A percentile compares a stretch with the other conserved stretches of the same genome.
phyloP scores from a whole-genome alignment of 2,113 vertebrate species.

The Chamaea fasciata region DNA sequence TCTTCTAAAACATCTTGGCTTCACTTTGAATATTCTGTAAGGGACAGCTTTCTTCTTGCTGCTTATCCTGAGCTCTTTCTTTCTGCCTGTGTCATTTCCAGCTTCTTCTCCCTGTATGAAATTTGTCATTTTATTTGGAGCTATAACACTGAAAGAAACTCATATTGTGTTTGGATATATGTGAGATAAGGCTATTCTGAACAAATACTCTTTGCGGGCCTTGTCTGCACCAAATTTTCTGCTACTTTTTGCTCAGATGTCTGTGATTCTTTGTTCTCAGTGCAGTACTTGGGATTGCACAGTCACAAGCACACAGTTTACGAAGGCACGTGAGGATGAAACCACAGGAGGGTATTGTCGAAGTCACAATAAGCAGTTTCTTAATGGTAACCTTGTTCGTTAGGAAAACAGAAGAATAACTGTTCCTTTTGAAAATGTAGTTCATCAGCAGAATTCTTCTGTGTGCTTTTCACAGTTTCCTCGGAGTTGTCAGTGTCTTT shows the following conservation, averaged over 20 bases:
- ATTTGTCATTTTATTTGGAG: neutral
- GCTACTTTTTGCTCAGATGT: neutral
- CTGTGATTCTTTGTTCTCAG: constrained; percentile 19
- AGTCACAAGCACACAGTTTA: neutral
- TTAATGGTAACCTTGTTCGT: constrained; percentile 15
- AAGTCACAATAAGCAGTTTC: constrained; percentile 28
- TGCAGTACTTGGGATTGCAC: constrained; percentile 12
- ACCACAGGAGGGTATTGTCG: neutral
- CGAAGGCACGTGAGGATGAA: constrained; percentile 32
- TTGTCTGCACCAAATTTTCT: constrained; percentile 8
- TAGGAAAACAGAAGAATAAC: constrained; percentile 1
- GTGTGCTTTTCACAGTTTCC: constrained; percentile 33
- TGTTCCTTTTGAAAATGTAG: constrained; percentile 29
- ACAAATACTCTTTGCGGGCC: constrained; percentile 39
- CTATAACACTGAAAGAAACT: neutral
- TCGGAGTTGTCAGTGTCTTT: constrained; percentile 18
- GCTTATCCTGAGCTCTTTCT: neutral
- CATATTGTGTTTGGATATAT: neutral
- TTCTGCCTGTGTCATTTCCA: neutral
- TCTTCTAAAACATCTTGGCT: neutral
- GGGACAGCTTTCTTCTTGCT: neutral
- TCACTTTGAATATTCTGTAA: neutral
- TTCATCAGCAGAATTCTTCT: constrained; percentile 54
- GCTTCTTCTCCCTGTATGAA: neutral
- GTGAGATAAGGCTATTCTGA: neutral